Conservation (phyloP, 53 echinoderm and acorn worm species). For the Patiria pectinifera region DNA sequence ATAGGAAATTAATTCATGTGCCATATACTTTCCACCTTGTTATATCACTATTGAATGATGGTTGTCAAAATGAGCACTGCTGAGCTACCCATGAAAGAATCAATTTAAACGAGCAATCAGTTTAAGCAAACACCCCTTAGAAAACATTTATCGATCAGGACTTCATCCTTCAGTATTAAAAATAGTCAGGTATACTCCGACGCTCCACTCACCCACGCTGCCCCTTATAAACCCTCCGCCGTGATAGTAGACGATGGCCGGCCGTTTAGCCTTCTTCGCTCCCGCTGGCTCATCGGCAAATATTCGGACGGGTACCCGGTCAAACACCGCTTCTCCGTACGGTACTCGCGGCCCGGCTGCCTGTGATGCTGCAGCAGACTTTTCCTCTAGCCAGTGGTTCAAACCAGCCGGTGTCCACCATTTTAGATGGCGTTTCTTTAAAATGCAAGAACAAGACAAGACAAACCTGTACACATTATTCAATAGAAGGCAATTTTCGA, state of each 20-base stretch:
- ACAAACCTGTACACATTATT: background rate
- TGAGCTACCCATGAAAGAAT: too few species aligned
- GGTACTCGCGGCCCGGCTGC: background rate
- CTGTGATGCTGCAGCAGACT: background rate
- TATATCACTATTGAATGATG: too few species aligned
- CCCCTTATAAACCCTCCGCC: conserved; percentile 61
- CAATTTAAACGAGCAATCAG: too few species aligned
- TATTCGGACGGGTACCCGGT: conserved; percentile 21
- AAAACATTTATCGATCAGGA: too few species aligned
- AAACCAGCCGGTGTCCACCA: background rate
- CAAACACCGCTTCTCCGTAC: background rate
- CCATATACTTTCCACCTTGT: too few species aligned
- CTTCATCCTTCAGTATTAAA: too few species aligned
- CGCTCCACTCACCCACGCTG: background rate
- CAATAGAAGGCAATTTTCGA: too few species aligned
- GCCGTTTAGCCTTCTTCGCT: background rate
- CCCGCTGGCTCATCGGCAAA: conserved; percentile 1
- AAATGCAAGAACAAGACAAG: background rate
- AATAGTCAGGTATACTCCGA: background rate
- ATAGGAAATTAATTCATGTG: too few species aligned
- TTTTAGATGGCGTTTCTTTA: background rate
- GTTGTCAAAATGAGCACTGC: background rate
- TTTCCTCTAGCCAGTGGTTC: background rate
- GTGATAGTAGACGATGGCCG: conserved; percentile 69
- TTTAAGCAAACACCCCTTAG: too few species aligned